Conservation (phyloP, 1,140 invertebrate species). For the Magallana gigas region DNA sequence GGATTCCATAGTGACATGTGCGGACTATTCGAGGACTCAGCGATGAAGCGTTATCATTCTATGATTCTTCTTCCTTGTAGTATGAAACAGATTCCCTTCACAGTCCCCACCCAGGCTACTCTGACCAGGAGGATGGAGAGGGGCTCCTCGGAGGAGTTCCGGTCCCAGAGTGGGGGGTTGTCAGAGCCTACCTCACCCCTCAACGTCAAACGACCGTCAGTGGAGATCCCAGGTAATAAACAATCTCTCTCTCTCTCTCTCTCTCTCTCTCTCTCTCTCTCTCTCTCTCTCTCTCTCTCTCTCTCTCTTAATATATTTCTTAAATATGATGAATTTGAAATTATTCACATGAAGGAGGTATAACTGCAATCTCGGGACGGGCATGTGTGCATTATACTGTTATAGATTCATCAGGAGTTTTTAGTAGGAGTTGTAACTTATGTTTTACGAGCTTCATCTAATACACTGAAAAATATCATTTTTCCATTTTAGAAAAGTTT, state of each 20-base stretch:
- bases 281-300: slow-evolving; percentile 44
- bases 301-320: too few relatives aligned
- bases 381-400: too few relatives aligned
- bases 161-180: slow-evolving; percentile 57
- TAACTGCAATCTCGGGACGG: too few relatives aligned
- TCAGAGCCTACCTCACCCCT: slow-evolving; percentile 72
- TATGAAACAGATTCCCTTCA: slow-evolving; percentile 75
- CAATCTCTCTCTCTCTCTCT: not conserved
- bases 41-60: slow-evolving; percentile 66
- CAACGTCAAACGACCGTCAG: slow-evolving; percentile 71
- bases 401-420: too few relatives aligned
- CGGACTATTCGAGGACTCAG: not conserved
- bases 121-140: slow-evolving; percentile 52
- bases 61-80: slow-evolving; percentile 73
- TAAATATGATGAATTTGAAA: too few relatives aligned
- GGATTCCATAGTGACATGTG: not conserved
- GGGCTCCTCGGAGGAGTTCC: slow-evolving; percentile 57
- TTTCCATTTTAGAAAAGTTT: too few relatives aligned
- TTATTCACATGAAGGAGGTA: too few relatives aligned
- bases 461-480: too few relatives aligned
- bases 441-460: too few relatives aligned
- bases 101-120: slow-evolving; percentile 65
- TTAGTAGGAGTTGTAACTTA: too few relatives aligned
- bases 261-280: slow-evolving; percentile 47
- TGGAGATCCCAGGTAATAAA: slow-evolving; percentile 73